Conservation (phyloP, 2,797 vertebrate species). For the Molossus alvarezi region DNA sequence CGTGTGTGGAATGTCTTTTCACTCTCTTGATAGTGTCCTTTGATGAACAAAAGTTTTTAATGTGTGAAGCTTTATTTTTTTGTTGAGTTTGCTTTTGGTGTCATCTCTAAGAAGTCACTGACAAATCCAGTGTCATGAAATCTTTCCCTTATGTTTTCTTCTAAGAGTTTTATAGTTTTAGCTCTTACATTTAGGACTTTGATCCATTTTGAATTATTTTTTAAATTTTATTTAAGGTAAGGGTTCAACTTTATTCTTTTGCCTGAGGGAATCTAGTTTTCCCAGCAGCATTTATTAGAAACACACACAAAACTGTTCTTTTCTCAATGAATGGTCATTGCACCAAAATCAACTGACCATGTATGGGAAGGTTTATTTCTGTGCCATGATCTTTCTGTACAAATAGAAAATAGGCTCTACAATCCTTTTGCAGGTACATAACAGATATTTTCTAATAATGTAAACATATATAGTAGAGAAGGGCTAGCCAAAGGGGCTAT, state of each 20-base stretch:
- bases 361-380: conserved; percentile 39
- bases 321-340: neutral
- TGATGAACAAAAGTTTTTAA: neutral
- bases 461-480: neutral
- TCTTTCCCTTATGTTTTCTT: neutral
- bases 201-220: conserved; percentile 36
- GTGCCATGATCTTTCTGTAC: neutral
- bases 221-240: neutral
- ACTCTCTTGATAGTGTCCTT: conserved; percentile 29
- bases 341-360: conserved; percentile 21
- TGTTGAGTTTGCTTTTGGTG: conserved; percentile 21
- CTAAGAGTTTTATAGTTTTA: conserved; percentile 49
- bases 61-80: neutral
- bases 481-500: neutral
- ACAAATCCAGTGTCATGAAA: conserved; percentile 7
- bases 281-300: neutral
- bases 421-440: conserved; percentile 17
- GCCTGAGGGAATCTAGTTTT: neutral
- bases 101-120: neutral
- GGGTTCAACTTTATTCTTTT: conserved; percentile 14
- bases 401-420: neutral
- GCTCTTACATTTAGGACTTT: conserved; percentile 23
- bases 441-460: conserved; percentile 7
- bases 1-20: neutral
- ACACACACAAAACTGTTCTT: neutral